phyloP scores from a whole-genome alignment of 2,113 vertebrate genomes.

The Ictalurus furcatus region DNA sequence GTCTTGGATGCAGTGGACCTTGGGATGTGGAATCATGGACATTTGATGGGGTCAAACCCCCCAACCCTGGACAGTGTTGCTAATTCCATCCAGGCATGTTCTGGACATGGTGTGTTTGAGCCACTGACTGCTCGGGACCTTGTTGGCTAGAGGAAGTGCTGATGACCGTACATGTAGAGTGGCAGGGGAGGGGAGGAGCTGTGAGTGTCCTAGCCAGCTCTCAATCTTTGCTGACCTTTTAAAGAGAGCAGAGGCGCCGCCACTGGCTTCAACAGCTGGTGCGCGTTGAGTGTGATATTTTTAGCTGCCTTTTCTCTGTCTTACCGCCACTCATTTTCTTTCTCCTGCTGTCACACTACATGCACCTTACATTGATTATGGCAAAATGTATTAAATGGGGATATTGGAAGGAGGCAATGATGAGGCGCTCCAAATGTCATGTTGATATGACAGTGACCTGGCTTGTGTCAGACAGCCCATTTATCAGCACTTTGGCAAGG shows the following conservation, averaged over 20 bases:
- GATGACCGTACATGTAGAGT: slow-evolving; percentile 59
- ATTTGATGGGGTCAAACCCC: background rate
- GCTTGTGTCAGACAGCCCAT: background rate
- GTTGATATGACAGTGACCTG: slow-evolving; percentile 14
- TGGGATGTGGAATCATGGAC: background rate
- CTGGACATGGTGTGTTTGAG: background rate
- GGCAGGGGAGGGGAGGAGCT: slow-evolving; percentile 29
- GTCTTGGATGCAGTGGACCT: background rate
- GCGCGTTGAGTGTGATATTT: slow-evolving; percentile 55
- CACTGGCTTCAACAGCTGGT: slow-evolving; percentile 46
- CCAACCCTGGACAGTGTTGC: background rate
- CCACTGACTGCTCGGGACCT: slow-evolving; percentile 11
- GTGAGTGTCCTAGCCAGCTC: slow-evolving; percentile 8
- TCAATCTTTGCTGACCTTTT: slow-evolving; percentile 56
- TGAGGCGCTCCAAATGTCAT: background rate
- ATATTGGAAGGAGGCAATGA: background rate
- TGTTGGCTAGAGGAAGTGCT: slow-evolving; percentile 18
- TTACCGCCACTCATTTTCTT: background rate
- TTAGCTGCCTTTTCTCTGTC: slow-evolving; percentile 43
- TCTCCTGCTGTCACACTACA: background rate
- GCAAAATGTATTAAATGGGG: background rate
- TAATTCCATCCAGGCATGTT: slow-evolving; percentile 44
- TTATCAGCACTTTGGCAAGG: background rate
- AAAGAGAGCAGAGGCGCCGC: slow-evolving; percentile 52
- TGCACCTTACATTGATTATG: background rate